These are phyloP conservation scores for Aulostomus chinensis DNA, from an alignment of 2,797 vertebrate genomes.

Conservation along the genomic window DNA sequence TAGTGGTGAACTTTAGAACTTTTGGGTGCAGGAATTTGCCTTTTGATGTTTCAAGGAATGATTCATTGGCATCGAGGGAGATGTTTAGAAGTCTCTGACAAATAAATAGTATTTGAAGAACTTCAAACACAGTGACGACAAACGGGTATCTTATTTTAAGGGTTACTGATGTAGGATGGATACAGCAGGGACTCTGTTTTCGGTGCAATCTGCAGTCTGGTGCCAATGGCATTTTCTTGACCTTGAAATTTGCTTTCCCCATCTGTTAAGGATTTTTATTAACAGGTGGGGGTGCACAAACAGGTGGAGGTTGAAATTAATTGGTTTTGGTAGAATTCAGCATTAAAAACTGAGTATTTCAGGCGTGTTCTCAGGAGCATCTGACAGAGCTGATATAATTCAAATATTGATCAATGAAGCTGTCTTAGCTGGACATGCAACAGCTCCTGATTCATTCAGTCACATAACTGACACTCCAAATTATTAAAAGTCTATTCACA, in stretches of 20 bases:
- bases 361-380: background rate
- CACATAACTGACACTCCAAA: background rate
- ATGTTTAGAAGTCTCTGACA: background rate
- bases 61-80: background rate
- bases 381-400: background rate
- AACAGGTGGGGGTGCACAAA: background rate
- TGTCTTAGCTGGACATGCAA: background rate
- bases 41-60: background rate
- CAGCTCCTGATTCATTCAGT: background rate
- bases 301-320: background rate
- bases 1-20: no score
- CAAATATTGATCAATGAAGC: background rate
- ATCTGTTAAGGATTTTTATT: background rate
- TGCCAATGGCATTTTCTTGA: background rate
- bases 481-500: background rate
- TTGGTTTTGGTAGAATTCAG: no score
- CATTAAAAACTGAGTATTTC: no score
- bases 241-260: background rate
- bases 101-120: background rate
- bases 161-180: background rate
- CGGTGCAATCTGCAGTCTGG: background rate
- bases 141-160: background rate
- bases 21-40: no score
- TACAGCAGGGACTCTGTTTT: background rate
- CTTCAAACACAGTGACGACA: background rate